Base-by-base conservation (phyloP, 1,140 invertebrate genomes). In the Odontomachus brunneus region DNA sequence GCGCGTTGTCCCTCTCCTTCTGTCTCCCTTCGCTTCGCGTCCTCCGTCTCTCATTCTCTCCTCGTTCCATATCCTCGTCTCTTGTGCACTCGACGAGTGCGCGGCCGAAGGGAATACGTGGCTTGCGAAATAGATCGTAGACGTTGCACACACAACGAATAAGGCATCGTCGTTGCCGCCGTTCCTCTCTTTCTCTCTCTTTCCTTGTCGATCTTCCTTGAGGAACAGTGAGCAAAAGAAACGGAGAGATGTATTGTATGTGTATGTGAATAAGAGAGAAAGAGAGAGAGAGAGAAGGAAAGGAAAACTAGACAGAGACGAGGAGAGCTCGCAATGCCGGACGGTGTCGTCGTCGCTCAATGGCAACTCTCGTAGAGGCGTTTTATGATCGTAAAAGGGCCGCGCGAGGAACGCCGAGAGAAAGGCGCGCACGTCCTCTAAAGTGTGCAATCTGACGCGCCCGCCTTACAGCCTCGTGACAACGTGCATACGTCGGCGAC, bases 41-140 rank as follows among this genome's bases (percentile, higher is more conserved):
- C 1, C 22, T 57, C 24, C 48, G 33, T 29, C 38, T 9, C 12
- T 15, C 60, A 51, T 15, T n/a, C 60, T 53, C 74, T 29, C 66
- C 26, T 15, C 17, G 33, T 19, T n/a, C 24, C 29, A 51, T 57
- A 19, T 80, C 63, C n/a, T 57, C 44, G 62, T 78, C 63, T 33
- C 51, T 11, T 33, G 12, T 69, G 38, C 33, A 69, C 29, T 3
- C 4, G 5, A 63, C 24, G 17, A 51, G 12, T 33, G 29, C 19
- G 22, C 38, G 38, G 38, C n/a, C 63, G n/a, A 80, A 48, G 38
- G 49, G 67, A 53, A 63, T 66, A 80, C 65, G 51, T 59, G 75
- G 75, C 33, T 80, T 69, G 75, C 65, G 75, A 80, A 80, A 80
- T 69, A 80, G 75, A 78, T 48, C 63, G 3, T 78, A 78, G 33